Conservation (phyloP, 2,113 vertebrate genomes). For the Leptosomus discolor region DNA sequence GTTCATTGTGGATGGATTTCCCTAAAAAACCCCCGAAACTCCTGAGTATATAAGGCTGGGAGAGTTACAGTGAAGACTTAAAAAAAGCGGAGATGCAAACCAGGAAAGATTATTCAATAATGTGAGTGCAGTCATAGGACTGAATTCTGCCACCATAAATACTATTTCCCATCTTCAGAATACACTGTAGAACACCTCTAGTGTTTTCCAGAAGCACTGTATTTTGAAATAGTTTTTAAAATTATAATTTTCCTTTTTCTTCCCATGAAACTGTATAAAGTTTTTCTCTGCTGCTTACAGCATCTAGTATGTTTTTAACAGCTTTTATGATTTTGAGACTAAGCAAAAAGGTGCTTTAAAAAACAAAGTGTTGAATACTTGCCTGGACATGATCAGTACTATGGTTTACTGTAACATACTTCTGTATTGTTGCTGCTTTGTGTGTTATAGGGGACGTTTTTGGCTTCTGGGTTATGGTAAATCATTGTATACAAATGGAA, state of each 20-base stretch:
- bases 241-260: neutral
- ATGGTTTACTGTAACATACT: neutral
- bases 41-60: neutral
- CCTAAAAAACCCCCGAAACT: no score
- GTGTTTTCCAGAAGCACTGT: neutral
- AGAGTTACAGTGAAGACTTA: neutral
- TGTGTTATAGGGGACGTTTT: neutral
- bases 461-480: neutral
- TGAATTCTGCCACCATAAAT: neutral
- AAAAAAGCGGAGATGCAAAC: neutral
- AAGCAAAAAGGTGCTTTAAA: neutral
- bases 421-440: neutral
- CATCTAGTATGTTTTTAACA: neutral
- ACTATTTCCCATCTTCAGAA: neutral
- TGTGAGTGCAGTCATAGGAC: neutral
- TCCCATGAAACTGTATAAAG: neutral
- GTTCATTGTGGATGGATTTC: neutral
- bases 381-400: neutral
- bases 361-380: neutral
- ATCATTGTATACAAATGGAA: neutral
- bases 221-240: neutral
- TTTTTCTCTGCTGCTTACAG: neutral
- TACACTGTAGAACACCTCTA: neutral
- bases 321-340: neutral
- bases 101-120: neutral